Percentiles rank a stretch among this genome's conserved stretches.
These are phyloP conservation scores for Heliconius congener DNA, from an alignment of 1,140 invertebrate genomes.

Conservation along the genomic window DNA sequence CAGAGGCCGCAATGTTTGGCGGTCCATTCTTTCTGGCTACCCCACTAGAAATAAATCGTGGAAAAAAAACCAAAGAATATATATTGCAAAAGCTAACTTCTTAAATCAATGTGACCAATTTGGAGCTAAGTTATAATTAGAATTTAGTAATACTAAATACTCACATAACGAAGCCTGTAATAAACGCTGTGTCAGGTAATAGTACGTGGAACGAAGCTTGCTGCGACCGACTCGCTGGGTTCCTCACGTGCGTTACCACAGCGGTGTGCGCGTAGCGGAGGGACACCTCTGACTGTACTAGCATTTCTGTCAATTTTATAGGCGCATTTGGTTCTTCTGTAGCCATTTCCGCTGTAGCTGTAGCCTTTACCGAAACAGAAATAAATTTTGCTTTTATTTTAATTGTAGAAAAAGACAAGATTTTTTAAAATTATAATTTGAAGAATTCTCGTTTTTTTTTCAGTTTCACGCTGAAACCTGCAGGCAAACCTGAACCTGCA, in stretches of 20 bases:
- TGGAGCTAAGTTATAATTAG: too few species aligned
- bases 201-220: constrained; percentile 84
- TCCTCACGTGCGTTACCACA: constrained; percentile 82
- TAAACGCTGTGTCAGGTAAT: constrained; percentile 85
- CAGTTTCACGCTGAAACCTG: too few species aligned
- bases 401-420: too few species aligned
- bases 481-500: too few species aligned
- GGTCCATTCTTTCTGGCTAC: too few species aligned
- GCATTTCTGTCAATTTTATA: constrained; percentile 77
- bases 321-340: constrained; percentile 51
- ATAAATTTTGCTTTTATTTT: background rate
- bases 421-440: too few species aligned
- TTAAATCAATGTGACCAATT: too few species aligned
- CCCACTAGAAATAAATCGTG: too few species aligned
- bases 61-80: too few species aligned
- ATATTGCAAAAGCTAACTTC: too few species aligned
- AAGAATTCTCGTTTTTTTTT: too few species aligned
- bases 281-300: constrained; percentile 81
- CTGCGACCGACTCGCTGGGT: constrained; percentile 81
- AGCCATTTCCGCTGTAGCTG: constrained; percentile 4
- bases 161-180: constrained; percentile 85
- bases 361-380: background rate
- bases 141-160: constrained; percentile 27
- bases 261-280: constrained; percentile 84
- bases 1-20: too few species aligned